Conservation (phyloP, 1,140 invertebrate genomes). For the Heliconius nattereri region DNA sequence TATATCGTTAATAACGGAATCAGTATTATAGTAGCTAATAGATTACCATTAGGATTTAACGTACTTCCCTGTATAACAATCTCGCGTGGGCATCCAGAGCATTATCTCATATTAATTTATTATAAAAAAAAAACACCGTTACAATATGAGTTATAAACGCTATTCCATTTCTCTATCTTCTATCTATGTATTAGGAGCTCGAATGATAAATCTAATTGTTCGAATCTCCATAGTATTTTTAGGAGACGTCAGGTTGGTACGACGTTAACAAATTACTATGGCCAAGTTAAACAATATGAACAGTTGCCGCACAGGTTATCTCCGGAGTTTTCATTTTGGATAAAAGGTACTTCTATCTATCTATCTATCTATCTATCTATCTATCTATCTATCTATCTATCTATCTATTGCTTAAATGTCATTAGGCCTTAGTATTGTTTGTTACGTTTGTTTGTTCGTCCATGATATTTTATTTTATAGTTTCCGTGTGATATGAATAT, state of each 20-base stretch:
- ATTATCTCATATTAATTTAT: constrained; percentile 9
- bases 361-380: constrained; percentile 66
- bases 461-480: background rate
- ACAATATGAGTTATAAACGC: constrained; percentile 13
- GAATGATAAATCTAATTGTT: constrained; percentile 69
- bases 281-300: constrained; percentile 78
- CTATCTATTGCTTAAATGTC: constrained; percentile 78
- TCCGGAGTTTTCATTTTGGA: constrained; percentile 75
- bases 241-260: constrained; percentile 45
- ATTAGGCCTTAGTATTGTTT: constrained; percentile 62
- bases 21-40: background rate
- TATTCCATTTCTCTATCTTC: background rate
- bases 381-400: constrained; percentile 60
- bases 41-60: constrained; percentile 2
- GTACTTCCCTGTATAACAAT: background rate
- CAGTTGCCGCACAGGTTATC: constrained; percentile 78
- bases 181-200: constrained; percentile 24
- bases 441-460: background rate
- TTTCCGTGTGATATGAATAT: too few relatives aligned
- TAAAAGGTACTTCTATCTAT: constrained; percentile 67
- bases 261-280: constrained; percentile 76
- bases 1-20: background rate
- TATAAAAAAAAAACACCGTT: background rate
- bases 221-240: constrained; percentile 70
- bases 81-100: background rate